Evolutionary conservation across 2,888 invertebrate genomes (phyloP).

Genomic region (Rutpela maculata): DNA sequence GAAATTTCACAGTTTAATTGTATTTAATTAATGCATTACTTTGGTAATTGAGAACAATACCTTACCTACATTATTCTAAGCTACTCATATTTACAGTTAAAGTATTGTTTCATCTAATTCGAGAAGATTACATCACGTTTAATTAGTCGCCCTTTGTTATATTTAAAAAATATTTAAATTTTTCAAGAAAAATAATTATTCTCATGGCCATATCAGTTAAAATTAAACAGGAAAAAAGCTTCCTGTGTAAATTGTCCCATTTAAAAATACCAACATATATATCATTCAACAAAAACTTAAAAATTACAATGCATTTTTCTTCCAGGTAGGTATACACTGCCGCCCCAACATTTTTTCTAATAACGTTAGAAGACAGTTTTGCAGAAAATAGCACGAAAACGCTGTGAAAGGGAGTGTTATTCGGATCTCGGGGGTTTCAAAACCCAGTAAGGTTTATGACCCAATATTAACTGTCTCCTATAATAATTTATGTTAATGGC

Average conservation of each 20-base stretch:
- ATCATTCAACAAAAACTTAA: slow-evolving; percentile 1
- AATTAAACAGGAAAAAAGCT: slow-evolving; percentile 23
- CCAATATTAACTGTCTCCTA: slow-evolving; percentile 78
- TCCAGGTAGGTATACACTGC: slow-evolving; percentile 27
- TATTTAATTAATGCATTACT: background rate
- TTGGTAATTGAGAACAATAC: background rate
- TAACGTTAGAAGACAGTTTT: slow-evolving; percentile 28
- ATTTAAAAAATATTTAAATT: background rate
- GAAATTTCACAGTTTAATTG: background rate
- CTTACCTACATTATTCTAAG: background rate
- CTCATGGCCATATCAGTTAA: slow-evolving; percentile 3
- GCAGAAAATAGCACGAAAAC: slow-evolving; percentile 53
- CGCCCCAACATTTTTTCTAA: slow-evolving; percentile 10
- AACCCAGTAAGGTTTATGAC: slow-evolving; percentile 73
- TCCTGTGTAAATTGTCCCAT: slow-evolving; percentile 14
- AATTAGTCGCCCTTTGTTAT: background rate
- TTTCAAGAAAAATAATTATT: slow-evolving; percentile 14
- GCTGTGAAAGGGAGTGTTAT: slow-evolving; percentile 50
- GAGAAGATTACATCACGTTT: slow-evolving; percentile 17
- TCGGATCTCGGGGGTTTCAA: slow-evolving; percentile 58
- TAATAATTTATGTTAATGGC: slow-evolving; percentile 78
- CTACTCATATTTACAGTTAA: background rate
- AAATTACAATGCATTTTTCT: slow-evolving; percentile 8
- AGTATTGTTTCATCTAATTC: background rate
- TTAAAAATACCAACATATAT: background rate